These are phyloP conservation scores for Tragelaphus scriptus DNA, from an alignment of 2,113 vertebrate genomes.

Conservation along the genomic window DNA sequence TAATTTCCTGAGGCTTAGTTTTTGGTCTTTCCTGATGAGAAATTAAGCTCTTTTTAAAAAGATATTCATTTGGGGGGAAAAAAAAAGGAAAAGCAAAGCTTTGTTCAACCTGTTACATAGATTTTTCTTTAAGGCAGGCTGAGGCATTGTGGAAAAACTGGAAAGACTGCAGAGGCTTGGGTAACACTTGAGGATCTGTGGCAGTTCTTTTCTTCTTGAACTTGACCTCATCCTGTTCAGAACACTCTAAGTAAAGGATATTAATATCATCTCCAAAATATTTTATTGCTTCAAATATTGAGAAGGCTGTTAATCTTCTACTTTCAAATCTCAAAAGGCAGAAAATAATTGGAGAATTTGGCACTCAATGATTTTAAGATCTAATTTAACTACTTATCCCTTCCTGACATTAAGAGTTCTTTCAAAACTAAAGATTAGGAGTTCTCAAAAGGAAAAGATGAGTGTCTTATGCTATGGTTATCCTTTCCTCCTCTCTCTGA, in stretches of 20 bases:
- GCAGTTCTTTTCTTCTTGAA: background rate
- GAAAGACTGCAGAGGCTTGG: fast-evolving
- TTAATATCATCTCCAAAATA: background rate
- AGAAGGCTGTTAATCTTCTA: background rate
- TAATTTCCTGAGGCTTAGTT: constrained; percentile 37
- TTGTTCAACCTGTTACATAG: background rate
- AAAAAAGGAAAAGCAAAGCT: background rate
- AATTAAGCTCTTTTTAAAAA: constrained; percentile 45
- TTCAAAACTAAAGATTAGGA: background rate
- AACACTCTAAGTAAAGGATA: background rate
- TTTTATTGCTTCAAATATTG: background rate
- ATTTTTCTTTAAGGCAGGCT: background rate
- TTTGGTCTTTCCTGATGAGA: constrained; percentile 45
- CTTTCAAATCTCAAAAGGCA: background rate
- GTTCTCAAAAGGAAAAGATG: background rate
- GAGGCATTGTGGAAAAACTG: background rate
- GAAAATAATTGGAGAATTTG: background rate
- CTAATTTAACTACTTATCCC: background rate
- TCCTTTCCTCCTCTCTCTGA: background rate
- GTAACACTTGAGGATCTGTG: background rate
- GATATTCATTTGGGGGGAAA: background rate
- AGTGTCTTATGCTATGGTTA: background rate
- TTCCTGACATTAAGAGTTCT: background rate
- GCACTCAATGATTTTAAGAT: background rate
- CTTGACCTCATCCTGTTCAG: background rate